Conservation (phyloP, 2,797 vertebrate genomes). For the Crocidura indochinensis region DNA sequence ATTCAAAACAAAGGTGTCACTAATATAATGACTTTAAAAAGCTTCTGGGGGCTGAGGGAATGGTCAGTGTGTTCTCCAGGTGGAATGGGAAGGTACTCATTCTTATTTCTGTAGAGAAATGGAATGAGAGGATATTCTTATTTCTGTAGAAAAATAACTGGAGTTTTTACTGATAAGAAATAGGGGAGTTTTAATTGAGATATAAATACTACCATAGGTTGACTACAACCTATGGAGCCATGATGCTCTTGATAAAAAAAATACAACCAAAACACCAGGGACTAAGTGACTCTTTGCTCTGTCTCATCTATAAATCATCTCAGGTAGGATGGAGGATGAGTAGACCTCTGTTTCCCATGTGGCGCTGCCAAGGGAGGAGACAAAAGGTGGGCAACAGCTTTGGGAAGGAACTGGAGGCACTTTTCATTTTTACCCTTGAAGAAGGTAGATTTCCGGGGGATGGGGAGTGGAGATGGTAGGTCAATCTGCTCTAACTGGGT, state of each 20-base stretch:
- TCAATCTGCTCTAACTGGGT: too few relatives aligned
- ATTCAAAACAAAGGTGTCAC: background rate
- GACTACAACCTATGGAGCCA: background rate
- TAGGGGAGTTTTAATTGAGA: conserved; percentile 42
- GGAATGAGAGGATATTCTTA: background rate
- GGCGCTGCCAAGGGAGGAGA: too few relatives aligned
- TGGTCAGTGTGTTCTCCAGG: conserved; percentile 13
- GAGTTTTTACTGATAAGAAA: background rate
- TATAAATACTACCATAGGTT: background rate
- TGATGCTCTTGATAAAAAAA: background rate
- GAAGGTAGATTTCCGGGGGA: too few relatives aligned
- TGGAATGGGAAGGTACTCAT: background rate
- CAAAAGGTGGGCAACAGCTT: too few relatives aligned
- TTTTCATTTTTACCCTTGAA: too few relatives aligned
- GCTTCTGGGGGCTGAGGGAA: background rate
- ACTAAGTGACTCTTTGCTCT: background rate
- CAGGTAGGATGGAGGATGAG: conserved; percentile 76
- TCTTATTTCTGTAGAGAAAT: conserved; percentile 9
- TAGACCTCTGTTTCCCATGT: conserved; percentile 30
- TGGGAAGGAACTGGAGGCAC: too few relatives aligned
- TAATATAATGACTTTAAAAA: conserved; percentile 21
- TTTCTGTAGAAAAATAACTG: conserved; percentile 10
- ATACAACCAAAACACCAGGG: background rate
- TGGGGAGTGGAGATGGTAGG: too few relatives aligned
- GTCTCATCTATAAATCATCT: background rate